These are phyloP conservation scores for Salmo trutta DNA, from an alignment of 2,797 vertebrate genomes.

Conservation along the genomic window DNA sequence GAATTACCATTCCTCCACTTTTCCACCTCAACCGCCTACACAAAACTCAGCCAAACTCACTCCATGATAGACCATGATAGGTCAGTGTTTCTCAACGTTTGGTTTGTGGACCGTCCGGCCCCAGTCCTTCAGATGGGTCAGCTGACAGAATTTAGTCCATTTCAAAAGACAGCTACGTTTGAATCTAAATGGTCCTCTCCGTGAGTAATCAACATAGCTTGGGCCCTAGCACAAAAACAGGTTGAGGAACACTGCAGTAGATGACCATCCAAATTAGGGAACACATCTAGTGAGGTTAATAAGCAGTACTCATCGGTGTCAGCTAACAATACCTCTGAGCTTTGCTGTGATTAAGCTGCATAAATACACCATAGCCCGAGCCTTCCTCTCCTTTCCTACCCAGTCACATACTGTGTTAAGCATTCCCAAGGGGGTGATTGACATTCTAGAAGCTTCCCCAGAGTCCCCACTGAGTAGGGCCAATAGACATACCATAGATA, in stretches of 20 bases:
- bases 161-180: background rate
- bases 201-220: no score
- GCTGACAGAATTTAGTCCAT: background rate
- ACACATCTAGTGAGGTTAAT: slow-evolving; percentile 18
- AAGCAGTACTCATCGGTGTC: slow-evolving; percentile 8
- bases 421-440: slow-evolving; percentile 28
- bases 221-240: no score
- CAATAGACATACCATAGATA: no score
- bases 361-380: slow-evolving; percentile 22
- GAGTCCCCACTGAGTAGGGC: no score
- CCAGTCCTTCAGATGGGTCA: background rate
- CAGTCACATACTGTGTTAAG: slow-evolving; percentile 23
- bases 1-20: slow-evolving; percentile 45
- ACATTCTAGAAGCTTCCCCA: slow-evolving; percentile 17
- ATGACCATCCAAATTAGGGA: no score
- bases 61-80: background rate
- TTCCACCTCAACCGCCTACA: slow-evolving; percentile 26
- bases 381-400: slow-evolving; percentile 11
- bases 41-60: slow-evolving; percentile 25
- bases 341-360: slow-evolving; percentile 24
- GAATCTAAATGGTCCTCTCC: no score
- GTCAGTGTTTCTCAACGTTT: background rate
- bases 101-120: background rate
- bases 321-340: slow-evolving; percentile 15
- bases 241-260: no score